A percentile compares a stretch with the other conserved stretches of the same genome.
phyloP scores from a whole-genome alignment of 2,888 invertebrate genomes.

The Thymelicus sylvestris region DNA sequence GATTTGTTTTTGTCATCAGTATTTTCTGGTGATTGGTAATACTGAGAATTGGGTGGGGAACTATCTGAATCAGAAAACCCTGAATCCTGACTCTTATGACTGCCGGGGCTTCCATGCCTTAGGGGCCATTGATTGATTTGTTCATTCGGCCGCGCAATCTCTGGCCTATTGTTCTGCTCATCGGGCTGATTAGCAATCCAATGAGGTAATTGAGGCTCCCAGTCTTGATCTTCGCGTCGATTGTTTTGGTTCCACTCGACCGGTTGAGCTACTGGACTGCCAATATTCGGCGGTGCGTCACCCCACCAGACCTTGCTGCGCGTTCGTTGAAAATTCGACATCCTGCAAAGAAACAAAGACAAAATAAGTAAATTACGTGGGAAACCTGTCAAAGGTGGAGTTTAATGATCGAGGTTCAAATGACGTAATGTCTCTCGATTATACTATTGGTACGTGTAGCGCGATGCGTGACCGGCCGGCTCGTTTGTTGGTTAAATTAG shows the following conservation, averaged over 20 bases:
- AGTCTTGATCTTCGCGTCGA: slow-evolving; percentile 68
- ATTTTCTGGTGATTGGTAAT: slow-evolving; percentile 66
- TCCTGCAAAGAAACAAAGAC: slow-evolving; percentile 75
- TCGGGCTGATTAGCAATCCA: slow-evolving; percentile 81
- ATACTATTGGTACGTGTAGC: slow-evolving; percentile 65
- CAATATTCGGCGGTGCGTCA: slow-evolving; percentile 73
- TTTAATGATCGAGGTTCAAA: slow-evolving; percentile 70
- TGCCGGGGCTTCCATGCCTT: slow-evolving; percentile 83
- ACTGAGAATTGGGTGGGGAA: slow-evolving; percentile 82
- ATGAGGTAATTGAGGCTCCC: slow-evolving; percentile 81
- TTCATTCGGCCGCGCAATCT: slow-evolving; percentile 64
- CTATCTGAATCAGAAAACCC: slow-evolving; percentile 92
- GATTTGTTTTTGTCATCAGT: slow-evolving; percentile 68
- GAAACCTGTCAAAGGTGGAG: slow-evolving; percentile 61
- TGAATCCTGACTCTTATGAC: slow-evolving; percentile 91
- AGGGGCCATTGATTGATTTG: slow-evolving; percentile 77
- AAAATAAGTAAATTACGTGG: slow-evolving; percentile 66
- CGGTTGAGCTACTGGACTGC: slow-evolving; percentile 72
- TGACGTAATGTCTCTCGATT: slow-evolving; percentile 77
- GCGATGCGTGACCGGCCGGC: slow-evolving; percentile 65
- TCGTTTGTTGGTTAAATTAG: slow-evolving; percentile 58
- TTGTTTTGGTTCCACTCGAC: slow-evolving; percentile 63
- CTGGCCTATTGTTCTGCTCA: slow-evolving; percentile 68
- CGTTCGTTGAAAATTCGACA: slow-evolving; percentile 88
- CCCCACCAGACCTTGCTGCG: slow-evolving; percentile 89